Conservation (phyloP, 2,888 invertebrate species). For the Pharmacophagus antenor region DNA sequence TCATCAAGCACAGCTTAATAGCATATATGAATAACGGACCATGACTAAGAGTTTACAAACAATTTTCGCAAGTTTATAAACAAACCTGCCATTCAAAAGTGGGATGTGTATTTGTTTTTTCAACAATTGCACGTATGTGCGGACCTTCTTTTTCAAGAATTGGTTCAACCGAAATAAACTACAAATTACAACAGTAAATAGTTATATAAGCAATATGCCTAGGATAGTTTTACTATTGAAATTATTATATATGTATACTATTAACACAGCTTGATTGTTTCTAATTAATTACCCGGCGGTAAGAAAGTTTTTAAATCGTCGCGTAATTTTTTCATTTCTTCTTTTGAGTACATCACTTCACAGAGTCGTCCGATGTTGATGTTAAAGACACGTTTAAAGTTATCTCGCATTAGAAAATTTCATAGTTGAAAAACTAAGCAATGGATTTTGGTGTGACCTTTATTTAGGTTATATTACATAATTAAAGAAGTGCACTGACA, state of each 20-base stretch:
- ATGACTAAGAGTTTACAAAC: conserved; percentile 54
- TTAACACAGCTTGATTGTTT: no score
- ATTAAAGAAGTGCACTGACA: neutral
- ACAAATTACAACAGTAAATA: neutral
- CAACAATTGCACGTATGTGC: conserved; percentile 23
- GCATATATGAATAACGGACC: conserved; percentile 11
- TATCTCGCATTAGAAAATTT: conserved; percentile 2
- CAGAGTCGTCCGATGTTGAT: no score
- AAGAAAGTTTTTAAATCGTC: no score
- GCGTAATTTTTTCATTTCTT: no score
- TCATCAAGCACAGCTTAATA: neutral
- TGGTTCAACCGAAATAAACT: neutral
- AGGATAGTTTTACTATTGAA: no score
- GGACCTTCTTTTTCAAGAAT: conserved; percentile 10
- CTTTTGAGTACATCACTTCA: no score
- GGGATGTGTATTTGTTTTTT: conserved; percentile 60
- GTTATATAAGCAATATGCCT: no score
- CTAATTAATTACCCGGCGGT: no score
- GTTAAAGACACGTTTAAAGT: no score
- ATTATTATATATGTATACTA: no score
- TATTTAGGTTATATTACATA: neutral
- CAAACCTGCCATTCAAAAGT: conserved; percentile 41
- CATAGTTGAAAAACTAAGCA: neutral
- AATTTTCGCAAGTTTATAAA: conserved; percentile 54
- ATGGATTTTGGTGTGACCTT: neutral